A percentile compares a stretch with the other conserved stretches of the same genome.
Conservation (phyloP, 2,888 invertebrate genomes). For the Ichneumoninae sp. region DNA sequence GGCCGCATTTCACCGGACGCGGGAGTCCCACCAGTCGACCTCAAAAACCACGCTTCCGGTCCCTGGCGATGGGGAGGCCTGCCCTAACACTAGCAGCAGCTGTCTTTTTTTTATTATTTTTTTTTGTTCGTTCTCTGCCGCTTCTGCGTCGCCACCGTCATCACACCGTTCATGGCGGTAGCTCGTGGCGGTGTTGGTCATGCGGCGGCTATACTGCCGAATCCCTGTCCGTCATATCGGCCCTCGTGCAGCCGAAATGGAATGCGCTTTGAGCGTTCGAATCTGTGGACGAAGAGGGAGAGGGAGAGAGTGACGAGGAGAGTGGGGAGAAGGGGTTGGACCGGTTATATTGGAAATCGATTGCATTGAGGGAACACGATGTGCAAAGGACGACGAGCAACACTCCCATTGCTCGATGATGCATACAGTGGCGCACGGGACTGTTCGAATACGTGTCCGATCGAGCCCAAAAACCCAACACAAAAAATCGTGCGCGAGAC, state of each 20-base stretch:
- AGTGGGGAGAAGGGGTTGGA: constrained; percentile 39
- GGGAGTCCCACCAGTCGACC: constrained; percentile 56
- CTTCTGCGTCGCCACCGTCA: constrained; percentile 40
- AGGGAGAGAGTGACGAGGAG: constrained; percentile 27
- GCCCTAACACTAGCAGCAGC: constrained; percentile 14
- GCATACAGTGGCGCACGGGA: constrained; percentile 30
- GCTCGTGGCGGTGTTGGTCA: constrained; percentile 59
- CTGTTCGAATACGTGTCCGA: constrained; percentile 32
- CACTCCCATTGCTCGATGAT: constrained; percentile 34
- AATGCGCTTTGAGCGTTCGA: constrained; percentile 77
- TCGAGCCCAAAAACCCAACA: constrained; percentile 23
- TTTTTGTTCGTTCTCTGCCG: constrained; percentile 14
- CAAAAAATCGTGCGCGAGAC: constrained; percentile 31
- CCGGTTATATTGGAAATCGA: constrained; percentile 66
- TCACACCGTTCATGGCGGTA: constrained; percentile 38
- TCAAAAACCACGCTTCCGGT: constrained; percentile 62
- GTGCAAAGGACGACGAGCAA: constrained; percentile 52
- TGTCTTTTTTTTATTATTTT: constrained; percentile 21
- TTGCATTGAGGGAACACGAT: constrained; percentile 57
- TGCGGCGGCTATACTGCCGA: constrained; percentile 11
- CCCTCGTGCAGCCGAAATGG: constrained; percentile 71
- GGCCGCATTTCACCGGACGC: constrained; percentile 51
- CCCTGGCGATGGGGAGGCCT: constrained; percentile 43
- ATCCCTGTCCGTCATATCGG: constrained; percentile 72
- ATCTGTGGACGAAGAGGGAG: constrained; percentile 62